Evolutionary conservation across 1,140 invertebrate species (phyloP).

Genomic region (Calliopsis andreniformis): DNA sequence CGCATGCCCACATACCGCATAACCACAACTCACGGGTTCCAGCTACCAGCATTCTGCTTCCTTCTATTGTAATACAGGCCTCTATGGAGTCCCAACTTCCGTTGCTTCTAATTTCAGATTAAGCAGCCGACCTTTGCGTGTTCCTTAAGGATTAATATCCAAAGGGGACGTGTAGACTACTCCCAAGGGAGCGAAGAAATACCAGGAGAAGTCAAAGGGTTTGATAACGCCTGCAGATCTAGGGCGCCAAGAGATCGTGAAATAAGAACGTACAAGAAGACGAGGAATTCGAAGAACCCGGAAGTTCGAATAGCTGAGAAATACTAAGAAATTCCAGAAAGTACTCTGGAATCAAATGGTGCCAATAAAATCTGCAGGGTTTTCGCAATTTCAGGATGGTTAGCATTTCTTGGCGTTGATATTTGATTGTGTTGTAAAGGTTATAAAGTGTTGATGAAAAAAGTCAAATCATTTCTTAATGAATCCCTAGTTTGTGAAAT

Average conservation of each 20-base stretch:
- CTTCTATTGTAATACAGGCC: conserved; percentile 17
- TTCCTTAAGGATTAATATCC: background rate
- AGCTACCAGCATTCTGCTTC: conserved; percentile 17
- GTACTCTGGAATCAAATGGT: background rate
- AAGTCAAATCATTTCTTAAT: too few relatives aligned
- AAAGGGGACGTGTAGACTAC: too few relatives aligned
- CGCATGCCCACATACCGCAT: conserved; percentile 43
- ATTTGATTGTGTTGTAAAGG: too few relatives aligned
- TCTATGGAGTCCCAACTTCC: conserved; percentile 11
- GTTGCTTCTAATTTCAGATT: conserved; percentile 1
- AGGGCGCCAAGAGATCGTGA: too few relatives aligned
- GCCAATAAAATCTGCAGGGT: too few relatives aligned
- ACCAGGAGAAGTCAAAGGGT: background rate
- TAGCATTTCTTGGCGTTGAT: too few relatives aligned
- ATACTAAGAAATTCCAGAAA: background rate
- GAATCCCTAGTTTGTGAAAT: too few relatives aligned
- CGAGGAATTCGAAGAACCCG: background rate
- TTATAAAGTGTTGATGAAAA: too few relatives aligned
- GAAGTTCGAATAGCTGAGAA: background rate
- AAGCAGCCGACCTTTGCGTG: background rate
- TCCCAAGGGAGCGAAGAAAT: background rate
- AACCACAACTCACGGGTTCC: conserved; percentile 42
- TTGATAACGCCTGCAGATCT: too few relatives aligned
- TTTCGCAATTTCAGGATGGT: too few relatives aligned
- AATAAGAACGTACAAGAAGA: background rate